Conservation (phyloP, 2,113 vertebrate genomes). For the Paradoxurus hermaphroditus region DNA sequence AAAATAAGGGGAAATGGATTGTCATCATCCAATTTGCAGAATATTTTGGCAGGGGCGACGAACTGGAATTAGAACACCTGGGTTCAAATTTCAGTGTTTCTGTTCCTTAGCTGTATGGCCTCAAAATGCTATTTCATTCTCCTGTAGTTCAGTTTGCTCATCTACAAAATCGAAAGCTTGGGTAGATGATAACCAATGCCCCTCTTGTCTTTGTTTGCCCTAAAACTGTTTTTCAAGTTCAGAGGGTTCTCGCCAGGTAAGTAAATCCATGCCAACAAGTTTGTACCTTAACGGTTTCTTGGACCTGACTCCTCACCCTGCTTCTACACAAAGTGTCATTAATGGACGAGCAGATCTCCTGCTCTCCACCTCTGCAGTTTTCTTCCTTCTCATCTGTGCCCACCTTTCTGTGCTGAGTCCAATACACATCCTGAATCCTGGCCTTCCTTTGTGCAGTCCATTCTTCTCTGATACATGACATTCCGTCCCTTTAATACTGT, state of each 20-base stretch:
- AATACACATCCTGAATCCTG: neutral
- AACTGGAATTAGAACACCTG: neutral
- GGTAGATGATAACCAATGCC: neutral
- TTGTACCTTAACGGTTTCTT: neutral
- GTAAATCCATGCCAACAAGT: neutral
- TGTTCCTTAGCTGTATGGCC: neutral
- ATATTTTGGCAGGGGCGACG: neutral
- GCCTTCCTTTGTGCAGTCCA: neutral
- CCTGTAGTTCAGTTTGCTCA: neutral
- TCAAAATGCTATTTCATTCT: neutral
- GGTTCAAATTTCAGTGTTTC: neutral
- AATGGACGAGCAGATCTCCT: neutral
- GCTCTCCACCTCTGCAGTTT: accelerated
- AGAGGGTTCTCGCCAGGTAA: neutral
- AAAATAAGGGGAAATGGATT: neutral
- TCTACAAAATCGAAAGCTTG: neutral
- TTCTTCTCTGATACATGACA: neutral
- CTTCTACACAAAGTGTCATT: neutral
- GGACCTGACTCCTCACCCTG: neutral
- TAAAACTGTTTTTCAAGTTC: neutral
- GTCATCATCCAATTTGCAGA: neutral
- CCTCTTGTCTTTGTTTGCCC: neutral
- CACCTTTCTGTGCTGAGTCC: neutral
- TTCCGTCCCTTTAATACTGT: neutral
- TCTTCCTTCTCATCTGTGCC: neutral